phyloP scores from a whole-genome alignment of 2,888 invertebrate genomes.

The Blastobasis adustella region DNA sequence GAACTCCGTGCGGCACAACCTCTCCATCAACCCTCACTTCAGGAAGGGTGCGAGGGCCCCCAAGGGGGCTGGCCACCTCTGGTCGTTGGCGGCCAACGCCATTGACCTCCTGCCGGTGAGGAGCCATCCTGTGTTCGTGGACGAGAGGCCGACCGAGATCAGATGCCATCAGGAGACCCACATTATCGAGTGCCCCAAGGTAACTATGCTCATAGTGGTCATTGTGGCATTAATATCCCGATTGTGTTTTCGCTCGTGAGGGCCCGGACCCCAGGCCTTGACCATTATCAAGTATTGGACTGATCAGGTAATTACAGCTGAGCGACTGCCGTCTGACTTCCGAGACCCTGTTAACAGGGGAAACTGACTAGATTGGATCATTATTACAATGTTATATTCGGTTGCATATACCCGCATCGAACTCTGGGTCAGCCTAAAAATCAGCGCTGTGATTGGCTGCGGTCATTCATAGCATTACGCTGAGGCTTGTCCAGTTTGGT shows the following conservation, averaged over 20 bases:
- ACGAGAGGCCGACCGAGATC: slow-evolving; percentile 28
- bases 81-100: slow-evolving; percentile 84
- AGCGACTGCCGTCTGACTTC: too few relatives aligned
- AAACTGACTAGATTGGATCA: too few relatives aligned
- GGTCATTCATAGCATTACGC: too few relatives aligned
- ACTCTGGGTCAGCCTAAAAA: too few relatives aligned
- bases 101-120: slow-evolving; percentile 58
- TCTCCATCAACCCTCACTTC: slow-evolving; percentile 94
- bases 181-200: slow-evolving; percentile 58
- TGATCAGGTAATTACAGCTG: too few relatives aligned
- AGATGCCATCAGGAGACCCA: slow-evolving; percentile 26
- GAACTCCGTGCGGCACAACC: slow-evolving; percentile 92
- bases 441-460: too few relatives aligned
- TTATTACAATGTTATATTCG: too few relatives aligned
- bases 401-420: too few relatives aligned
- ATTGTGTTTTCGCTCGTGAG: neutral
- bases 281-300: too few relatives aligned
- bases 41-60: slow-evolving; percentile 89
- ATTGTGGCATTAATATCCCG: neutral
- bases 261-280: neutral
- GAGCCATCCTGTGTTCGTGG: slow-evolving; percentile 28
- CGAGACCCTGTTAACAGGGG: too few relatives aligned
- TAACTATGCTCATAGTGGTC: slow-evolving; percentile 10
- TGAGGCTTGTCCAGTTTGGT: too few relatives aligned
- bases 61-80: slow-evolving; percentile 91